Percentiles rank a stretch among this genome's conserved stretches.
phyloP scores from a whole-genome alignment of 2,113 vertebrate species.

The Dicerorhinus sumatrensis region DNA sequence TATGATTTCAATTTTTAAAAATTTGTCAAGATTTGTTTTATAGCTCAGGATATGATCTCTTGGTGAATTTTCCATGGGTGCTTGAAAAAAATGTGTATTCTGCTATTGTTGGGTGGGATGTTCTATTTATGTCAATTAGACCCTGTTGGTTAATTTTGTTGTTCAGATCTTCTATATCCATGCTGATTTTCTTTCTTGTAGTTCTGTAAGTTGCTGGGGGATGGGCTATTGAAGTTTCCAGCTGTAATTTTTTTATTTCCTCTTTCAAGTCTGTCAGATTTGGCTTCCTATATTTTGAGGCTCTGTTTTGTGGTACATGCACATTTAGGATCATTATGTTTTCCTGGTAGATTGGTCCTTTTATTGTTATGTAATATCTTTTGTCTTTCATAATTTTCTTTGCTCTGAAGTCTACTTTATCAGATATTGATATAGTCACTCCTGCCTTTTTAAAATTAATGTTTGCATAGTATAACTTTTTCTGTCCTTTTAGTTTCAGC shows the following conservation, averaged over 20 bases:
- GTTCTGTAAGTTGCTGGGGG: not conserved
- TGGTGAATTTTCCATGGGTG: not conserved
- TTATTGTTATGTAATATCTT: not conserved
- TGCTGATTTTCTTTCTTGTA: not conserved
- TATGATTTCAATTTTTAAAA: not conserved
- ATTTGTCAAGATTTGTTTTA: not conserved
- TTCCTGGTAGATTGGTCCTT: not conserved
- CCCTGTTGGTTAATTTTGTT: not conserved
- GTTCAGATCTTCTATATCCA: not conserved
- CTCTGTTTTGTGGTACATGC: not conserved
- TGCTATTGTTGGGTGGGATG: not conserved
- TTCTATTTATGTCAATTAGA: not conserved
- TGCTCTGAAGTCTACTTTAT: not conserved
- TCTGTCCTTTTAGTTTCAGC: not conserved
- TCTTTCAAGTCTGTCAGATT: not conserved
- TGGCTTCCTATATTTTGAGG: slow-evolving; percentile 13
- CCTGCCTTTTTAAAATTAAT: not conserved
- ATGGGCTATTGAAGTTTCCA: not conserved
- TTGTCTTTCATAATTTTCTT: not conserved
- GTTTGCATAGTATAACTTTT: not conserved
- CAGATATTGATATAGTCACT: not conserved
- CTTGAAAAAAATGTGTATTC: not conserved
- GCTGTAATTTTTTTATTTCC: not conserved
- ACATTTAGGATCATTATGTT: not conserved
- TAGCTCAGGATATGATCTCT: not conserved